Conservation (phyloP, 2,888 invertebrate species). For the Azorinus chamasolen region DNA sequence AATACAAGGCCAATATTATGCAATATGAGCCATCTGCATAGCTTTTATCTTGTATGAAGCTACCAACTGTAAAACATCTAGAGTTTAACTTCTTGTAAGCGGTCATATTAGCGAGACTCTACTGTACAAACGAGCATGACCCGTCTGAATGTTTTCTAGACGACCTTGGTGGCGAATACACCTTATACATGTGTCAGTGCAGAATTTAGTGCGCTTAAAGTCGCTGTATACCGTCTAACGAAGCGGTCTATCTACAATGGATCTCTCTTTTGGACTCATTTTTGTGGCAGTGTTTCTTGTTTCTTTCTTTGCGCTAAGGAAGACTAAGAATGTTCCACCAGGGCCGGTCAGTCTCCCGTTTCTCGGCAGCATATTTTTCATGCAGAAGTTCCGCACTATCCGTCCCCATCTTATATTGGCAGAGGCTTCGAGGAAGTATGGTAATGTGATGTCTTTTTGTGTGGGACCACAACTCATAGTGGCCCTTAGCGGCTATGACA, state of each 20-base stretch:
- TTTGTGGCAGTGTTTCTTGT: slow-evolving; percentile 17
- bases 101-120: too few relatives aligned
- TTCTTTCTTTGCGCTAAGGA: slow-evolving; percentile 1
- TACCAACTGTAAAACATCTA: too few relatives aligned
- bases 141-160: too few relatives aligned
- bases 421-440: slow-evolving; percentile 45
- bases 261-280: slow-evolving; percentile 2
- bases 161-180: too few relatives aligned
- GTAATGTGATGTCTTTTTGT: slow-evolving; percentile 49
- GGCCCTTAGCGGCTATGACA: slow-evolving; percentile 51
- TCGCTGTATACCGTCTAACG: too few relatives aligned
- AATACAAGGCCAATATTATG: too few relatives aligned
- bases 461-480: slow-evolving; percentile 41
- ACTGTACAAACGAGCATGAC: too few relatives aligned
- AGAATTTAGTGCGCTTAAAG: too few relatives aligned
- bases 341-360: slow-evolving; percentile 11
- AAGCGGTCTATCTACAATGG: not conserved
- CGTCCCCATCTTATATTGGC: slow-evolving; percentile 19
- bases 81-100: too few relatives aligned
- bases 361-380: not conserved
- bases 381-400: not conserved
- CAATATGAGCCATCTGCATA: too few relatives aligned
- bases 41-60: too few relatives aligned
- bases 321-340: slow-evolving; percentile 15
- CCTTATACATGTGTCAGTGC: too few relatives aligned